phyloP scores from a whole-genome alignment of 2,888 invertebrate species.

The Mesorhabditis sp. region DNA sequence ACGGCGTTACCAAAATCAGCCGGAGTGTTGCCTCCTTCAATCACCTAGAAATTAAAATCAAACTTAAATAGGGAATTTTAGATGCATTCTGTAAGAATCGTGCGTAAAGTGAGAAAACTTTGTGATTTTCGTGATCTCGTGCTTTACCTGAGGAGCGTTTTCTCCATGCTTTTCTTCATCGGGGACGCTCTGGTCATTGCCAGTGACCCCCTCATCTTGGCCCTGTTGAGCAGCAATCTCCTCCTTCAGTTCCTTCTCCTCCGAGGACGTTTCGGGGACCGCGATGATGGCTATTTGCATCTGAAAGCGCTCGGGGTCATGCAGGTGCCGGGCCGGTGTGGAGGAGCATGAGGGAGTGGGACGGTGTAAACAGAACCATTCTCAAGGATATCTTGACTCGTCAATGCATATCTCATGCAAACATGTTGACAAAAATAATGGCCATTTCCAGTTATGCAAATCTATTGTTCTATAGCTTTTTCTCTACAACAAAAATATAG shows the following conservation, averaged over 20 bases:
- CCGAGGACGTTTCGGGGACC: neutral
- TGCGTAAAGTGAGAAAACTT: neutral
- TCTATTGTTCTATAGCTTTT: too few species aligned
- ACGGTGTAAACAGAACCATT: too few species aligned
- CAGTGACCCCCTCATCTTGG: neutral
- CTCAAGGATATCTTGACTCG: too few species aligned
- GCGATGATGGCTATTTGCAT: neutral
- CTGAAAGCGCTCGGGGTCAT: neutral
- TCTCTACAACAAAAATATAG: too few species aligned
- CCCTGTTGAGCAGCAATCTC: neutral
- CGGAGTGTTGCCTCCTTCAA: slow-evolving; percentile 2
- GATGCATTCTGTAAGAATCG: neutral
- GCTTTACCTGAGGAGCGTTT: neutral
- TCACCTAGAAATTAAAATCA: neutral
- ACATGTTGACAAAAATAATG: too few species aligned
- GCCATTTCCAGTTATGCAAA: too few species aligned
- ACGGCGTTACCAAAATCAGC: neutral
- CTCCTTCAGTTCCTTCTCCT: slow-evolving; percentile 3
- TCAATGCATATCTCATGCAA: too few species aligned
- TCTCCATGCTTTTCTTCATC: slow-evolving; percentile 4
- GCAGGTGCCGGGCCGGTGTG: neutral
- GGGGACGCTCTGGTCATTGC: neutral
- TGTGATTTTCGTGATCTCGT: neutral
- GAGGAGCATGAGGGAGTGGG: too few species aligned
- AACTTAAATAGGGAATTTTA: neutral